Percentiles rank a stretch among this genome's conserved stretches.
Conservation (phyloP, 1,140 invertebrate genomes). For the Varroa destructor region DNA sequence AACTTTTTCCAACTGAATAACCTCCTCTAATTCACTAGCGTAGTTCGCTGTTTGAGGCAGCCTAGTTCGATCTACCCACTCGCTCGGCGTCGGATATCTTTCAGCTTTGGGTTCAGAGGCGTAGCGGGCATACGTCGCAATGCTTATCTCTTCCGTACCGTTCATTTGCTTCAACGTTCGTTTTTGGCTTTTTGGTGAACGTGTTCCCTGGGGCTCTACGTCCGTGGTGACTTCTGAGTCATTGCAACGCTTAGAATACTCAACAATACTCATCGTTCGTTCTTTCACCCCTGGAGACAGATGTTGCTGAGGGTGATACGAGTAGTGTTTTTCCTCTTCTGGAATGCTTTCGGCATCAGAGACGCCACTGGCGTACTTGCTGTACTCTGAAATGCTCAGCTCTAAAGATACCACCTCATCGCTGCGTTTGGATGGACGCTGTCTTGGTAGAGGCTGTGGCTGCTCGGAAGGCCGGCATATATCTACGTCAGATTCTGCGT, state of each 20-base stretch:
- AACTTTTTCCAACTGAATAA: background rate
- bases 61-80: too few species aligned
- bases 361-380: background rate
- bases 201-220: background rate
- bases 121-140: conserved; percentile 10
- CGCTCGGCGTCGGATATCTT: background rate
- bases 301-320: background rate
- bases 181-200: conserved; percentile 4
- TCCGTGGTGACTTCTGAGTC: background rate
- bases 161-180: background rate
- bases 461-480: too few species aligned
- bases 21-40: background rate
- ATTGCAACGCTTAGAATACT: background rate
- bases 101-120: background rate
- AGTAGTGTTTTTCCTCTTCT: background rate
- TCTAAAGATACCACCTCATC: too few species aligned
- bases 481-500: background rate
- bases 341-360: background rate
- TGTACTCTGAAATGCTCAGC: conserved; percentile 5
- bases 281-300: background rate
- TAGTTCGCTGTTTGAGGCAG: background rate
- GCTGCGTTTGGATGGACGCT: too few species aligned
- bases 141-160: conserved; percentile 6
- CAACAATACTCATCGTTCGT: background rate
- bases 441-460: too few species aligned